A percentile compares a stretch with the other conserved stretches of the same genome.
phyloP scores from a whole-genome alignment of 1,140 invertebrate genomes.

The Procambarus virginalis region DNA sequence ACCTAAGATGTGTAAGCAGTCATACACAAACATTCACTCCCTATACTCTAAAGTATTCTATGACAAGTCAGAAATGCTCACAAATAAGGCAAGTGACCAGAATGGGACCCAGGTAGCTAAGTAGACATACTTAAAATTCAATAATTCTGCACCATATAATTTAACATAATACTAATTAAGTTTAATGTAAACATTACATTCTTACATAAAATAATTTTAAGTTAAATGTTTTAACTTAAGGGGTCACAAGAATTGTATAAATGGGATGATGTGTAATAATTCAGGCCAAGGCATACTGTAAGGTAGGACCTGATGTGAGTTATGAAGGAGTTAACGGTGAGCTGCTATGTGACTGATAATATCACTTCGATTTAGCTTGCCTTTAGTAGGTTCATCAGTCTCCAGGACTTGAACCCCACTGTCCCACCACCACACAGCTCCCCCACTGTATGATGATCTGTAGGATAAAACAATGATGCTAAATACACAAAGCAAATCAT shows the following conservation, averaged over 20 bases:
- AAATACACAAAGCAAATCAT: not conserved
- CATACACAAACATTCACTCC: not conserved
- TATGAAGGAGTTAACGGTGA: not conserved
- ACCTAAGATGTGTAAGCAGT: not conserved
- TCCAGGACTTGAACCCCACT: constrained; percentile 28
- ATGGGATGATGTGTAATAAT: not conserved
- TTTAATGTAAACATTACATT: not conserved
- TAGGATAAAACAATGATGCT: not conserved
- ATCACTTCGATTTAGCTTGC: constrained; percentile 17
- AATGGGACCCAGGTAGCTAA: not conserved
- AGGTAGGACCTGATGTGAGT: not conserved
- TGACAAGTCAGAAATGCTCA: not conserved
- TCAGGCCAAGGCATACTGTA: not conserved
- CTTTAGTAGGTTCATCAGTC: constrained; percentile 8
- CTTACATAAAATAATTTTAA: no score
- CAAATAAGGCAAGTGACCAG: not conserved
- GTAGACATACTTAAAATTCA: not conserved
- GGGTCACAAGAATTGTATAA: not conserved
- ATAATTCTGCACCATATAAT: no score
- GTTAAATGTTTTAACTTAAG: no score
- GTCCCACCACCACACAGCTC: constrained; percentile 50
- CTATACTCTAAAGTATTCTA: not conserved
- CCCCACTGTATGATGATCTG: constrained; percentile 42
- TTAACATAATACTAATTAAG: no score
- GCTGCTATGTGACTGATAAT: constrained; percentile 16